Conservation (phyloP, 1,140 invertebrate species). For the silkworm (Bombyx mori) region ASM3026992v2 NC_085133.1:3004001-3004500, state of each 20-base stretch:
- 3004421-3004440: too few relatives aligned
- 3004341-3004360: too few relatives aligned
- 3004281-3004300: conserved; percentile 21
- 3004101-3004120: conserved; percentile 23
- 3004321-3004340: conserved; percentile 46
- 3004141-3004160: conserved; percentile 50
- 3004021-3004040: too few relatives aligned
- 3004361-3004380: too few relatives aligned
- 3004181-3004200: conserved; percentile 67
- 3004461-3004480: too few relatives aligned
- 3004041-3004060: neutral
- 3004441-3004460: too few relatives aligned
- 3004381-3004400: too few relatives aligned
- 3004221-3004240: conserved; percentile 68
- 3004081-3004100: conserved; percentile 18
- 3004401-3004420: too few relatives aligned
- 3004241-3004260: conserved; percentile 58
- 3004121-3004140: conserved; percentile 37
- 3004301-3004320: conserved; percentile 69
- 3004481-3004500: too few relatives aligned
- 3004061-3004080: neutral
- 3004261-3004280: conserved; percentile 63
- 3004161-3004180: conserved; percentile 61
- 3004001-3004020: too few relatives aligned
- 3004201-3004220: conserved; percentile 57